These are phyloP conservation scores for Jordanella pulchra DNA, from an alignment of 2,797 vertebrate genomes.

Conservation along the genomic window DNA sequence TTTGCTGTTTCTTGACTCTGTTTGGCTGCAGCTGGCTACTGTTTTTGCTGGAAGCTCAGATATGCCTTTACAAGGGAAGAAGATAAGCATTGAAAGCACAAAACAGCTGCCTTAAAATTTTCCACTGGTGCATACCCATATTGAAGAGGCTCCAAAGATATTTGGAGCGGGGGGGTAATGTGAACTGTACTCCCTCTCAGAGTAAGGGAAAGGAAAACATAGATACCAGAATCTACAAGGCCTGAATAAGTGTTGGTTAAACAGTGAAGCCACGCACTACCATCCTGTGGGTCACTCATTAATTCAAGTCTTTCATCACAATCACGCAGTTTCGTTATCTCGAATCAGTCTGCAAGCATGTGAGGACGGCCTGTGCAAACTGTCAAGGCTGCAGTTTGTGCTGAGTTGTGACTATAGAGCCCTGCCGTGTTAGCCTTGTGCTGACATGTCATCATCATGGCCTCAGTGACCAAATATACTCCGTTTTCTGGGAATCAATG, in stretches of 20 bases:
- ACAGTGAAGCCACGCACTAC: conserved; percentile 36
- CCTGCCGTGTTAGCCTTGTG: conserved; percentile 55
- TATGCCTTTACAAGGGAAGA: conserved; percentile 72
- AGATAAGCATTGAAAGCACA: conserved; percentile 69
- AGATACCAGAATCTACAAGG: conserved; percentile 50
- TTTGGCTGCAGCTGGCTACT: conserved; percentile 65
- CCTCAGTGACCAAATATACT: conserved; percentile 50
- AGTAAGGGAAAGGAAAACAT: conserved; percentile 49
- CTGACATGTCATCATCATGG: conserved; percentile 74
- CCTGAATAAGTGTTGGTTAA: conserved; percentile 43
- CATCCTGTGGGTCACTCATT: conserved; percentile 32
- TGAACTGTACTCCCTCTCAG: conserved; percentile 70
- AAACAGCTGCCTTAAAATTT: conserved; percentile 74
- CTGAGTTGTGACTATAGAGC: conserved; percentile 59
- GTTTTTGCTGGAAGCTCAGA: conserved; percentile 62
- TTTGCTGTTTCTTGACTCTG: conserved; percentile 45
- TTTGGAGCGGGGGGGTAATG: conserved; percentile 61
- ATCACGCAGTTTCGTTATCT: conserved; percentile 48
- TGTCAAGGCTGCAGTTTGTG: conserved; percentile 56
- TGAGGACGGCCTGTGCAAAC: conserved; percentile 55
- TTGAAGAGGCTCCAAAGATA: conserved; percentile 72
- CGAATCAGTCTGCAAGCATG: conserved; percentile 37
- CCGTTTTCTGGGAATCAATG: conserved; percentile 65
- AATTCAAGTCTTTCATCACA: conserved; percentile 41
- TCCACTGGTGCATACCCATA: conserved; percentile 64